A percentile compares a stretch with the other conserved stretches of the same genome.
phyloP scores from a whole-genome alignment of 2,888 invertebrate species.

The Suillia variegata region DNA sequence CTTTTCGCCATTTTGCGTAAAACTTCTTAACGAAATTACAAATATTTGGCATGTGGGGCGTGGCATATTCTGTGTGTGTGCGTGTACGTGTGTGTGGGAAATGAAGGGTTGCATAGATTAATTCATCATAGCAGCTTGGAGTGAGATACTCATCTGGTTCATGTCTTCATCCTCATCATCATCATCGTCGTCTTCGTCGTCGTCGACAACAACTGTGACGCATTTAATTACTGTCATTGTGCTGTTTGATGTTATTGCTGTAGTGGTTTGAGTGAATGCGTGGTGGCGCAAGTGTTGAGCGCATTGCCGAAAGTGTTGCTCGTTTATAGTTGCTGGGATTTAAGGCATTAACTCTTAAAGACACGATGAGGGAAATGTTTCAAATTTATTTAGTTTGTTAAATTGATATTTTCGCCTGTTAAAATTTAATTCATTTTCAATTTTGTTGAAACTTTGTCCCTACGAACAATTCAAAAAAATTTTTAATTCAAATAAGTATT shows the following conservation, averaged over 20 bases:
- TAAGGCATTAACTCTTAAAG: too few species aligned
- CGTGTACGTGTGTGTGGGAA: neutral
- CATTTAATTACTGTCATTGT: conserved; percentile 14
- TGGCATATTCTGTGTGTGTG: neutral
- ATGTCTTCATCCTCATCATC: neutral
- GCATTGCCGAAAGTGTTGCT: too few species aligned
- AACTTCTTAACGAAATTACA: neutral
- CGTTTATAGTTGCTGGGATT: too few species aligned
- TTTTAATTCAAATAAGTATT: too few species aligned
- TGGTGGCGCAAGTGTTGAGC: neutral
- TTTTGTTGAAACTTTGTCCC: too few species aligned
- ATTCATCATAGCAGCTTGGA: conserved; percentile 8
- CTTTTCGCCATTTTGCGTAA: neutral
- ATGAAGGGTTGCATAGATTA: neutral
- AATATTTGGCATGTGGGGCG: neutral
- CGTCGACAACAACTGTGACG: neutral
- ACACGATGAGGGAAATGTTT: too few species aligned
- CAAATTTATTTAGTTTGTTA: too few species aligned
- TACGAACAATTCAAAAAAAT: too few species aligned
- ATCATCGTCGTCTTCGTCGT: too few species aligned
- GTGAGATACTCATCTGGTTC: neutral
- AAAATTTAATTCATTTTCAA: too few species aligned
- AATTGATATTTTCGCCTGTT: too few species aligned
- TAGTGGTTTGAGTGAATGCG: neutral
- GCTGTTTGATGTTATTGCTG: neutral